A percentile compares a stretch with the other conserved stretches of the same genome.
Evolutionary conservation across 2,797 vertebrate species (phyloP).

Genomic region (Nannoperca australis): DNA sequence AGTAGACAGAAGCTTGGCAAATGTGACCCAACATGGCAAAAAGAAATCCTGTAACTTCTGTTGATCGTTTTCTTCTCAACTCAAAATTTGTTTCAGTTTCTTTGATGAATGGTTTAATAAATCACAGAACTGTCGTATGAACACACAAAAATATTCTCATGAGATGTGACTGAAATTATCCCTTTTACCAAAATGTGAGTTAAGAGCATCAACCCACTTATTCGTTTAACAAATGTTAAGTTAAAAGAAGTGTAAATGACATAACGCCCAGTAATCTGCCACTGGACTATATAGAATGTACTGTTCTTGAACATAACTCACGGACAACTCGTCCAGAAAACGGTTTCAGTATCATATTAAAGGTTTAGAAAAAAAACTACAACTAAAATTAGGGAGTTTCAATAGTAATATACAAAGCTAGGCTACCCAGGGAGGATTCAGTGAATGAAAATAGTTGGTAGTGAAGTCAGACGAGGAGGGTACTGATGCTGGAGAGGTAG

Average conservation of each 20-base stretch:
- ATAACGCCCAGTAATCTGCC: not conserved
- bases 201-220: not conserved
- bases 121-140: not conserved
- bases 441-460: slow-evolving; percentile 40
- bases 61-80: slow-evolving; percentile 15
- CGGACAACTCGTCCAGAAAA: slow-evolving; percentile 2
- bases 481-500: slow-evolving; percentile 69
- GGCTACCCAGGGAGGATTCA: not conserved
- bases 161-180: not conserved
- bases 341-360: not conserved
- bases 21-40: not conserved
- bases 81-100: not conserved
- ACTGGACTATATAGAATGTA: not conserved
- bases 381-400: fast-evolving
- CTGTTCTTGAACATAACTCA: not conserved
- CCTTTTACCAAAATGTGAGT: not conserved
- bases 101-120: slow-evolving; percentile 11
- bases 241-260: not conserved
- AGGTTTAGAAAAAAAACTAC: not conserved
- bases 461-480: slow-evolving; percentile 49
- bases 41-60: slow-evolving; percentile 1
- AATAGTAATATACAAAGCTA: not conserved
- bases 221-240: not conserved
- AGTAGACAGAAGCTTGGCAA: not conserved
- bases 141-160: not conserved